Conservation (phyloP, 2,888 invertebrate genomes). For the Apotomis betuletana region DNA sequence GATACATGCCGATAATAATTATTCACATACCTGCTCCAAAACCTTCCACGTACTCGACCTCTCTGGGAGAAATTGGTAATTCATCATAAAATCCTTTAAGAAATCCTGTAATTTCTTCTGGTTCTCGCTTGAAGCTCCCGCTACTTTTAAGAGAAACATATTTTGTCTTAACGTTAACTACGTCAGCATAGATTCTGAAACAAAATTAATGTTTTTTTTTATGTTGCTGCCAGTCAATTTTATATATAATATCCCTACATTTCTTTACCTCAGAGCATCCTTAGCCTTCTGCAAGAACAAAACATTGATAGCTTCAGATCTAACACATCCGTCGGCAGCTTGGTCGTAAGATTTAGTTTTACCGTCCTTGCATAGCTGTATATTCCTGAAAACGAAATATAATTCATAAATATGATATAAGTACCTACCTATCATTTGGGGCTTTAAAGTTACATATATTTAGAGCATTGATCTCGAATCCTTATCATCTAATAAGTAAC, state of each 20-base stretch:
- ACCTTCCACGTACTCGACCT: constrained; percentile 91
- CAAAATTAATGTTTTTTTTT: not conserved
- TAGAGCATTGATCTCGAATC: too few species aligned
- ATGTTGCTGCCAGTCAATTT: too few species aligned
- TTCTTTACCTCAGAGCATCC: constrained; percentile 76
- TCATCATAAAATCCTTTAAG: constrained; percentile 84
- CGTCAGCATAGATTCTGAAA: constrained; percentile 83
- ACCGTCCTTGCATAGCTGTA: constrained; percentile 88
- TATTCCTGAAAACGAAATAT: constrained; percentile 50
- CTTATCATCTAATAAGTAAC: too few species aligned
- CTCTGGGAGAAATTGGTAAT: constrained; percentile 85
- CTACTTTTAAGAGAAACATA: constrained; percentile 72
- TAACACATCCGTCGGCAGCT: constrained; percentile 88
- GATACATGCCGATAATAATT: not conserved
- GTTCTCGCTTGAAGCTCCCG: constrained; percentile 84
- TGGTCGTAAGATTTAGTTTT: constrained; percentile 94
- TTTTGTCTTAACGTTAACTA: constrained; percentile 87
- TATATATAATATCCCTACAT: too few species aligned
- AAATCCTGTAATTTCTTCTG: constrained; percentile 73
- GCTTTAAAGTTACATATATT: too few species aligned
- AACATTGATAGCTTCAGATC: constrained; percentile 88
- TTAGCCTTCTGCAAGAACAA: constrained; percentile 87
- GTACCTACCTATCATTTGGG: too few species aligned
- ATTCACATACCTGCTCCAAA: constrained; percentile 87
- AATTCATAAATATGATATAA: too few species aligned